A percentile compares a stretch with the other conserved stretches of the same genome.
These are phyloP conservation scores for Catotricha subobsoleta DNA, from an alignment of 2,888 invertebrate species.

Conservation along the genomic window DNA sequence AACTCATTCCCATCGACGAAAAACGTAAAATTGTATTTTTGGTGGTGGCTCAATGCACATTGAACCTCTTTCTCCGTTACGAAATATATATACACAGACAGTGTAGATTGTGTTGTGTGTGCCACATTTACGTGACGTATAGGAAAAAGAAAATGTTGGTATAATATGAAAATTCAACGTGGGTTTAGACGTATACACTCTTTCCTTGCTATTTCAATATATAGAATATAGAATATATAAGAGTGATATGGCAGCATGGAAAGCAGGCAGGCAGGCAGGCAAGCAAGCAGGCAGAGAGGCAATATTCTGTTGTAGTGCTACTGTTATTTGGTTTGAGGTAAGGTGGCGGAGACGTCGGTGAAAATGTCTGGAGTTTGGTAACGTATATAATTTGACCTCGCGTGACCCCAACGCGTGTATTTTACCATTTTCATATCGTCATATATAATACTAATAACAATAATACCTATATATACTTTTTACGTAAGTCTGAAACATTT, in stretches of 20 bases:
- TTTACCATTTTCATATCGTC: slow-evolving; percentile 1
- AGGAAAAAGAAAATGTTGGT: slow-evolving; percentile 4
- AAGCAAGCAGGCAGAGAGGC: too few relatives aligned
- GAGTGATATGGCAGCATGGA: too few relatives aligned
- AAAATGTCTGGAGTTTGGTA: slow-evolving; percentile 3
- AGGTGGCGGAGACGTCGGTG: slow-evolving; percentile 2
- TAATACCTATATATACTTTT: background rate
- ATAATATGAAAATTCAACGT: too few relatives aligned
- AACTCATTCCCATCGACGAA: background rate
- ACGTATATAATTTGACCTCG: slow-evolving; percentile 1
- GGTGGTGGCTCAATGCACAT: slow-evolving; percentile 1
- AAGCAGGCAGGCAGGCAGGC: too few relatives aligned
- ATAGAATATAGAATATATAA: too few relatives aligned
- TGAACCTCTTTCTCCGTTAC: too few relatives aligned
- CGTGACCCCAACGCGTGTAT: slow-evolving; percentile 4
- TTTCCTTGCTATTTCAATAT: too few relatives aligned
- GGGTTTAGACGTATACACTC: too few relatives aligned
- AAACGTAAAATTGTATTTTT: background rate
- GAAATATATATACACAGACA: too few relatives aligned
- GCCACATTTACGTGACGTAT: slow-evolving; percentile 2
- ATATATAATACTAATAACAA: background rate
- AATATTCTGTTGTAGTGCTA: too few relatives aligned
- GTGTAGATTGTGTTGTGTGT: too few relatives aligned
- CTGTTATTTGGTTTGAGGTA: background rate
- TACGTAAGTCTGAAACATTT: background rate